Conservation (phyloP, 2,888 invertebrate genomes). For the Lepas anatifera region DNA sequence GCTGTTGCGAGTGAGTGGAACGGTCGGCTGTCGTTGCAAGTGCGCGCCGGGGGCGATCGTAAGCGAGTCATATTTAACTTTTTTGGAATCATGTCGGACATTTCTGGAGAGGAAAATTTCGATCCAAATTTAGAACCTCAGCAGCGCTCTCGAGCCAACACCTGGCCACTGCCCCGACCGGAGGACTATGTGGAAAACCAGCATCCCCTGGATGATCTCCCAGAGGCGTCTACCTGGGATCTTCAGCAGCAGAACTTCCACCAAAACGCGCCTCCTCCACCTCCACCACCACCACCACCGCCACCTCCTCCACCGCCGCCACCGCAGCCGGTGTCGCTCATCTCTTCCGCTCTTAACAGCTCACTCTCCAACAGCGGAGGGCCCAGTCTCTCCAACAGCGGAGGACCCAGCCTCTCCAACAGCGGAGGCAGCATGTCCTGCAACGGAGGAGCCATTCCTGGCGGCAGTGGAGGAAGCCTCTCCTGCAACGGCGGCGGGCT, state of each 20-base stretch:
- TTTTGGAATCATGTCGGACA: neutral
- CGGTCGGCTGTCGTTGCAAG: no score
- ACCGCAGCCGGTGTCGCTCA: neutral
- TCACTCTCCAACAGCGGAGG: constrained; percentile 21
- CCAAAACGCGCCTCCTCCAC: constrained; percentile 21
- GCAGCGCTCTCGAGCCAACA: constrained; percentile 24
- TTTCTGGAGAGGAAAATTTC: constrained; percentile 15
- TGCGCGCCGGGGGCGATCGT: no score
- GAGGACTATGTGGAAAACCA: constrained; percentile 56
- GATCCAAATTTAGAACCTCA: constrained; percentile 24
- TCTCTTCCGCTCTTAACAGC: constrained; percentile 15
- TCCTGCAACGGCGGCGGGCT: no score
- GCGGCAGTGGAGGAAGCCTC: no score
- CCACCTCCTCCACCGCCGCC: constrained; percentile 16
- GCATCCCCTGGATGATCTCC: constrained; percentile 21
- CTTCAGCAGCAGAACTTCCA: constrained; percentile 5
- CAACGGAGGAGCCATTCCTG: no score
- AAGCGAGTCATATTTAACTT: no score
- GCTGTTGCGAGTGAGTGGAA: no score
- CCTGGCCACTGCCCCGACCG: constrained; percentile 54
- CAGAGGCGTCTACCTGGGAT: constrained; percentile 20
- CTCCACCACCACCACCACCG: constrained; percentile 15
- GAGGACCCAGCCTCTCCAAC: no score
- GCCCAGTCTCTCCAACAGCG: no score
- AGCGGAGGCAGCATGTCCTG: no score